phyloP scores from a whole-genome alignment of 1,140 invertebrate genomes.

The Mactra quadrangularis region DNA sequence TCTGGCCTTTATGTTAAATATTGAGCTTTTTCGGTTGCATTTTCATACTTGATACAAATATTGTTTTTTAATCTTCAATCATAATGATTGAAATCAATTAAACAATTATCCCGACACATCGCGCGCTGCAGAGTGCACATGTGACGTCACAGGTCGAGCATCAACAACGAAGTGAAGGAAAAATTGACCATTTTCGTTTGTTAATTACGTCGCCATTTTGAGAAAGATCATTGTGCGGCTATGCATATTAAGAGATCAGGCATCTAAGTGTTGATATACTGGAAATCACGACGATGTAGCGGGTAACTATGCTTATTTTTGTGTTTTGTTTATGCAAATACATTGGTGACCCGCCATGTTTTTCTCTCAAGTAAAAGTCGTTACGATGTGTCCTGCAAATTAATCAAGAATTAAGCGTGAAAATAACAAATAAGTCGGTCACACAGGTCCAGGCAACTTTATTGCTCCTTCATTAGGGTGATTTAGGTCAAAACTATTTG shows the following conservation, averaged over 20 bases:
- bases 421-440: too few species aligned
- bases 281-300: slow-evolving; percentile 42
- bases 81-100: slow-evolving; percentile 38
- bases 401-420: too few species aligned
- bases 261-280: slow-evolving; percentile 24
- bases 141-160: slow-evolving; percentile 60
- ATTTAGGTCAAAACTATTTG: too few species aligned
- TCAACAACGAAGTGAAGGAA: slow-evolving; percentile 56
- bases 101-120: slow-evolving; percentile 54
- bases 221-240: slow-evolving; percentile 9
- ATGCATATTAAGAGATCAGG: slow-evolving; percentile 17
- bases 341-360: slow-evolving; percentile 59
- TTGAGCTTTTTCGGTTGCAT: background rate
- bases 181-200: slow-evolving; percentile 59
- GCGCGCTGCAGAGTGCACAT: slow-evolving; percentile 59
- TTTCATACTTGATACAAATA: slow-evolving; percentile 1
- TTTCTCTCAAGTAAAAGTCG: slow-evolving; percentile 38
- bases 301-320: slow-evolving; percentile 59
- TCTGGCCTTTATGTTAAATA: slow-evolving; percentile 3
- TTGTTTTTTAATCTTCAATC: slow-evolving; percentile 10
- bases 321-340: slow-evolving; percentile 60
- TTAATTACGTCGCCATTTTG: slow-evolving; percentile 63
- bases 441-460: too few species aligned
- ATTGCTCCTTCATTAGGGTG: too few species aligned
- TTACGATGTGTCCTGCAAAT: slow-evolving; percentile 9